A percentile compares a stretch with the other conserved stretches of the same genome.
Evolutionary conservation across 2,888 invertebrate genomes (phyloP).

Genomic region (Dicycla oo): DNA sequence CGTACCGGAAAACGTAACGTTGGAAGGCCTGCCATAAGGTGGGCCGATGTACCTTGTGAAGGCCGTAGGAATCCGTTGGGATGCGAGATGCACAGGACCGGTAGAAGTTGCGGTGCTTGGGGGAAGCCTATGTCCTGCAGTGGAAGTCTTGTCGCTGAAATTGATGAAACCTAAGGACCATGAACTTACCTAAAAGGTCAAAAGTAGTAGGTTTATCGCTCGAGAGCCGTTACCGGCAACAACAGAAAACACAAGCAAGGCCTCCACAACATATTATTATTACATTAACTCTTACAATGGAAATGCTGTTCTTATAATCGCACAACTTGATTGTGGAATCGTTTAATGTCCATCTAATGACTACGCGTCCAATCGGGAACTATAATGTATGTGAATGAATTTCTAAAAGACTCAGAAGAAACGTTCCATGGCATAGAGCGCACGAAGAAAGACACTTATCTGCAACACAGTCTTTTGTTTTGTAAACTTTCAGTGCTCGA

Average conservation of each 20-base stretch:
- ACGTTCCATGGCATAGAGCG: slow-evolving; percentile 9
- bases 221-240: slow-evolving; percentile 32
- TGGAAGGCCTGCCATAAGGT: too few relatives aligned
- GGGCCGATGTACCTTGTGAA: too few relatives aligned
- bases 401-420: slow-evolving; percentile 39
- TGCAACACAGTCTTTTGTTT: slow-evolving; percentile 40
- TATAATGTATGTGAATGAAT: slow-evolving; percentile 52
- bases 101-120: too few relatives aligned
- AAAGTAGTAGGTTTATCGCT: slow-evolving; percentile 33
- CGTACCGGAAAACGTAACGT: too few relatives aligned
- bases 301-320: slow-evolving; percentile 63
- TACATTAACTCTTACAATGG: slow-evolving; percentile 72
- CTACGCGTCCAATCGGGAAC: slow-evolving; percentile 47
- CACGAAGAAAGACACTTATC: slow-evolving; percentile 15
- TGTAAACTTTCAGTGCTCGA: slow-evolving; percentile 39
- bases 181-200: slow-evolving; percentile 46
- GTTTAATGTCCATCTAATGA: slow-evolving; percentile 58
- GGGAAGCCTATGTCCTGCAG: too few relatives aligned
- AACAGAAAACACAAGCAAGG: slow-evolving; percentile 47
- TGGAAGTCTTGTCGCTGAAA: too few relatives aligned
- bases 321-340: slow-evolving; percentile 46
- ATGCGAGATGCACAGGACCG: too few relatives aligned
- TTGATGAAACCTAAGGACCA: slow-evolving; percentile 18
- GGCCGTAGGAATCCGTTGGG: too few relatives aligned
- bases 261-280: slow-evolving; percentile 65